Evolutionary conservation across 2,797 vertebrate genomes (phyloP).

Genomic region (Protonibea diacanthus): DNA sequence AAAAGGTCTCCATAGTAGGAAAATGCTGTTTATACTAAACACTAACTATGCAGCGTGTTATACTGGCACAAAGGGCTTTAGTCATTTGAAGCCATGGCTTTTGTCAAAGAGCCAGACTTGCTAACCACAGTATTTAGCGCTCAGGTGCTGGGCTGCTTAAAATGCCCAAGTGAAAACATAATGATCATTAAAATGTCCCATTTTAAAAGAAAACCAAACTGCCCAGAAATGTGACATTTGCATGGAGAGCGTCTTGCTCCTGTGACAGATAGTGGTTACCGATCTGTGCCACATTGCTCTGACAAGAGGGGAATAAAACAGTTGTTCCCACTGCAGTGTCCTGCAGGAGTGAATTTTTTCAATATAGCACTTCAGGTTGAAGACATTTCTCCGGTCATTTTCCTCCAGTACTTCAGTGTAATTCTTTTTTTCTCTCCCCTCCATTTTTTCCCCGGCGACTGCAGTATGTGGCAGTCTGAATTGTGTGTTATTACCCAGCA

Average conservation of each 20-base stretch:
- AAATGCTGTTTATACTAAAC: constrained; percentile 65
- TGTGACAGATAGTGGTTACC: constrained; percentile 25
- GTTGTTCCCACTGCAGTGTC: constrained; percentile 72
- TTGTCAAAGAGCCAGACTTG: constrained; percentile 41
- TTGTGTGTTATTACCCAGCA: constrained; percentile 93
- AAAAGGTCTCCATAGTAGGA: constrained; percentile 73
- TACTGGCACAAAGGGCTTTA: constrained; percentile 55
- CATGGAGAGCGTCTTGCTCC: constrained; percentile 44
- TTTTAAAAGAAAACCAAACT: constrained; percentile 25
- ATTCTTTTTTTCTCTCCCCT: constrained; percentile 83
- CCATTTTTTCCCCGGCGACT: constrained; percentile 84
- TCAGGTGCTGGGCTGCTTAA: neutral
- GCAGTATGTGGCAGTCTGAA: constrained; percentile 88
- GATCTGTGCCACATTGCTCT: constrained; percentile 31
- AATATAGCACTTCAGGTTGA: constrained; percentile 85
- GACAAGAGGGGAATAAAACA: constrained; percentile 61
- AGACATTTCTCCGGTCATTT: constrained; percentile 90
- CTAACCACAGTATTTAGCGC: constrained; percentile 26
- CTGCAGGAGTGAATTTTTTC: constrained; percentile 81
- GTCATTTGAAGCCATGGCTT: constrained; percentile 65
- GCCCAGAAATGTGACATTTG: constrained; percentile 25
- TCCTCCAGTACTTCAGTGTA: constrained; percentile 88
- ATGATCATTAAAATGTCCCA: neutral
- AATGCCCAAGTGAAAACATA: constrained; percentile 22
- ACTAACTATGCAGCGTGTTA: constrained; percentile 50